Evolutionary conservation across 2,888 invertebrate genomes (phyloP).

Genomic region (Drosophila subquinaria): DNA sequence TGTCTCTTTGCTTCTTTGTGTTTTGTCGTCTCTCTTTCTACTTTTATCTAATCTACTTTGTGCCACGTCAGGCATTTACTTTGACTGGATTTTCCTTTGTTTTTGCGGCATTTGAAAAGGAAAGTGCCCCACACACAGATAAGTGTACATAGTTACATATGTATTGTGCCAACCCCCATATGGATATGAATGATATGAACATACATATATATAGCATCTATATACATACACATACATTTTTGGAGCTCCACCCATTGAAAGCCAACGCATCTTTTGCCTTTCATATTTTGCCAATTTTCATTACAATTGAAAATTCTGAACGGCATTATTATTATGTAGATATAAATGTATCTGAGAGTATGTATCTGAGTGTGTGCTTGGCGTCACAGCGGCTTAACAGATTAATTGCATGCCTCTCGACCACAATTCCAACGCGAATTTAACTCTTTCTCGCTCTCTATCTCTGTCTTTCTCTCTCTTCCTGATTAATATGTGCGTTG

Average conservation of each 20-base stretch:
- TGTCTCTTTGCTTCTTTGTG: neutral
- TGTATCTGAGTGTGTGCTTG: constrained; percentile 27
- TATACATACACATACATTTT: constrained; percentile 3
- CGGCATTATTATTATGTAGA: constrained; percentile 24
- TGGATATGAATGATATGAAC: constrained; percentile 6
- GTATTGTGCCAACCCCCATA: constrained; percentile 35
- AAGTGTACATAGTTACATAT: neutral
- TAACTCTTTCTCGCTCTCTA: neutral
- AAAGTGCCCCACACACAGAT: constrained; percentile 51
- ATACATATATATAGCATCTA: neutral
- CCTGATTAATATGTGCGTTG: constrained; percentile 32
- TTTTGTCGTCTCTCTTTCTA: neutral
- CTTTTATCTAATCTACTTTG: constrained; percentile 37
- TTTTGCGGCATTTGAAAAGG: constrained; percentile 55
- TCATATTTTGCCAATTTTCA: constrained; percentile 32
- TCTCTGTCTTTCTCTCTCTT: constrained; percentile 5
- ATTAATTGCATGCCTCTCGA: constrained; percentile 62
- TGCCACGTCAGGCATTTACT: constrained; percentile 27
- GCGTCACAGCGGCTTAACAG: constrained; percentile 77
- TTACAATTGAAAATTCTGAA: constrained; percentile 48
- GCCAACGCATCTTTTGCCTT: neutral
- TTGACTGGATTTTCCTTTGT: constrained; percentile 41
- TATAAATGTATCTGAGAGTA: constrained; percentile 17
- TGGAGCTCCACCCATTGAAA: constrained; percentile 50
- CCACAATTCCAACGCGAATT: constrained; percentile 37